Conservation (phyloP, 2,113 vertebrate species). For the Psammodynastes pulverulentus region DNA sequence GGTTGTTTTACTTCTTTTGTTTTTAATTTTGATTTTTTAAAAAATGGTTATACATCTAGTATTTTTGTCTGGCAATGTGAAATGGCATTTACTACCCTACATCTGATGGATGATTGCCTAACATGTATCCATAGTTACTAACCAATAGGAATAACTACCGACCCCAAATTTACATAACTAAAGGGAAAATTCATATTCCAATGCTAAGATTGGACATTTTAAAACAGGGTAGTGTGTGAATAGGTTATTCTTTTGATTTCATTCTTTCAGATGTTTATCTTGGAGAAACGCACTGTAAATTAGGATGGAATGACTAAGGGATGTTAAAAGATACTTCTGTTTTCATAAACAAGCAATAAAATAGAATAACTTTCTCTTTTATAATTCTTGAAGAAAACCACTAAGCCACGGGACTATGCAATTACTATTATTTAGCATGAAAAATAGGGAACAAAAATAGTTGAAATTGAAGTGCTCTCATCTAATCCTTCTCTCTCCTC, state of each 20-base stretch:
- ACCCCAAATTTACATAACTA: background rate
- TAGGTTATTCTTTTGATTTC: background rate
- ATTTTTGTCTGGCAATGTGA: background rate
- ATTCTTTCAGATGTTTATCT: background rate
- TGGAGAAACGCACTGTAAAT: slow-evolving; percentile 19
- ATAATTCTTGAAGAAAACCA: background rate
- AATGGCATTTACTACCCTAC: background rate
- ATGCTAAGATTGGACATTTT: background rate
- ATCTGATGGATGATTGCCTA: background rate
- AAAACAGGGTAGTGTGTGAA: background rate
- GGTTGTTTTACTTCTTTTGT: background rate
- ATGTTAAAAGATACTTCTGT: slow-evolving; percentile 1
- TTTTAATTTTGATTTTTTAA: background rate
- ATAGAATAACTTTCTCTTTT: background rate
- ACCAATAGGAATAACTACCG: background rate
- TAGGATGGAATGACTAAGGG: background rate
- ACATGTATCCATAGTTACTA: background rate
- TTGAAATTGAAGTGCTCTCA: background rate
- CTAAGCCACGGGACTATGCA: background rate
- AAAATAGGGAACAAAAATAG: background rate
- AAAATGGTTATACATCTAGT: background rate
- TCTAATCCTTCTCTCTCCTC: slow-evolving; percentile 1
- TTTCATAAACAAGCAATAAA: background rate
- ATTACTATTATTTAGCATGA: background rate
- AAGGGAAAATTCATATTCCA: background rate